Evolutionary conservation across 2,113 vertebrate genomes (phyloP).

Genomic region (Callipepla californica): DNA sequence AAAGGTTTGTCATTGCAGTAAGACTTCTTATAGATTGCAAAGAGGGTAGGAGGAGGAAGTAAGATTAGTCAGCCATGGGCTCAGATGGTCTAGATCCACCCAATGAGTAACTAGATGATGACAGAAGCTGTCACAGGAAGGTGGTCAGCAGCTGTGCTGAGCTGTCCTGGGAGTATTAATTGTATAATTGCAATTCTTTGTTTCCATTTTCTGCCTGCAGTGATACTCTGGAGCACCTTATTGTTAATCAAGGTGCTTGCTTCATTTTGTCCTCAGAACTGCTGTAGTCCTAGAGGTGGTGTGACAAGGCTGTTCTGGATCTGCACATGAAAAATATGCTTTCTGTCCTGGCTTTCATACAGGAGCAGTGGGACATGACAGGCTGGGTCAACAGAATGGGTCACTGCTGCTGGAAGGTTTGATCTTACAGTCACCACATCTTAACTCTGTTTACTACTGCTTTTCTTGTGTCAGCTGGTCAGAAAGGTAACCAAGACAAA

Average conservation of each 20-base stretch:
- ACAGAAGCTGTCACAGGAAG: constrained; percentile 24
- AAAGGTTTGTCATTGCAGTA: background rate
- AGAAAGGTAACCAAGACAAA: background rate
- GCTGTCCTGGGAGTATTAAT: constrained; percentile 1
- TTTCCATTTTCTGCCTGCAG: background rate
- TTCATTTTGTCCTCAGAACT: background rate
- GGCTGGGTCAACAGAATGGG: background rate
- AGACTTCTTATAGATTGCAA: background rate
- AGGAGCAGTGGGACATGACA: fast-evolving
- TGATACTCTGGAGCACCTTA: background rate
- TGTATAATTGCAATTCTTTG: constrained; percentile 1
- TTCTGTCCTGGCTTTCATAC: background rate
- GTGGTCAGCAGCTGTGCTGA: background rate
- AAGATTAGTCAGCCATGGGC: constrained; percentile 38
- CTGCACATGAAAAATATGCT: background rate
- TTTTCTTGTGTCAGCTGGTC: background rate
- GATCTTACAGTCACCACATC: background rate
- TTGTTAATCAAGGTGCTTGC: background rate
- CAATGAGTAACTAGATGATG: background rate
- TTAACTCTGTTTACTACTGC: background rate
- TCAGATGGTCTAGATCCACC: background rate
- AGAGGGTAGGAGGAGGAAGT: constrained; percentile 10
- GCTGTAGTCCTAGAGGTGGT: background rate
- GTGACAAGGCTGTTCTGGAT: background rate
- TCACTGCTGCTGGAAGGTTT: fast-evolving